phyloP scores from a whole-genome alignment of 2,113 vertebrate species.

The Dissostichus mawsoni region DNA sequence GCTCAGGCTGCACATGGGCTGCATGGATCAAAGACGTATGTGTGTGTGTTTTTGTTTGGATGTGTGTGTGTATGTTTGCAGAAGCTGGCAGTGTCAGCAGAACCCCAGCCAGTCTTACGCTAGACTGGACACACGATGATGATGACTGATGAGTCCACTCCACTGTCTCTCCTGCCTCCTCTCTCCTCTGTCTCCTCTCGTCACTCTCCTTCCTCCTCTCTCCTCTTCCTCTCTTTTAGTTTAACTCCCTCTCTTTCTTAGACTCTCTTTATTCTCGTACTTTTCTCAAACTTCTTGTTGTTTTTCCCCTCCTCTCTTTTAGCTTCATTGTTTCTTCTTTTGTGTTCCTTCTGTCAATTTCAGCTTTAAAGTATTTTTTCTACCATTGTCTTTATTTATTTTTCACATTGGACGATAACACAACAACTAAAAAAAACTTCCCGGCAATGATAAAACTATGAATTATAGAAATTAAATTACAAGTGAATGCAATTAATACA shows the following conservation, averaged over 20 bases:
- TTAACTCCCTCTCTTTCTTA: neutral
- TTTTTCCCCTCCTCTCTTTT: constrained; percentile 5
- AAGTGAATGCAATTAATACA: no score
- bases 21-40: constrained; percentile 51
- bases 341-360: neutral
- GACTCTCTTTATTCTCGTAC: neutral
- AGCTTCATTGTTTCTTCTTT: constrained; percentile 5
- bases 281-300: constrained; percentile 7
- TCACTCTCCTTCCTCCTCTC: constrained; percentile 43
- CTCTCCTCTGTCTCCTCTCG: constrained; percentile 53
- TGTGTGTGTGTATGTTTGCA: constrained; percentile 41
- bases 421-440: no score
- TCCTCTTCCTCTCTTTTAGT: constrained; percentile 9
- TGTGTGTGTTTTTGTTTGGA: constrained; percentile 7
- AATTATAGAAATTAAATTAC: no score
- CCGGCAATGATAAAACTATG: no score
- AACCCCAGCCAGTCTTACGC: constrained; percentile 64
- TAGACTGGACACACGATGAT: constrained; percentile 74
- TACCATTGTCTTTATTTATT: no score
- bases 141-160: constrained; percentile 78
- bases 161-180: constrained; percentile 54
- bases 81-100: constrained; percentile 74
- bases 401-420: no score
- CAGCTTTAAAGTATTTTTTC: neutral
- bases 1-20: constrained; percentile 40